phyloP scores from a whole-genome alignment of 2,888 invertebrate genomes.

The Lochmaea capreae region DNA sequence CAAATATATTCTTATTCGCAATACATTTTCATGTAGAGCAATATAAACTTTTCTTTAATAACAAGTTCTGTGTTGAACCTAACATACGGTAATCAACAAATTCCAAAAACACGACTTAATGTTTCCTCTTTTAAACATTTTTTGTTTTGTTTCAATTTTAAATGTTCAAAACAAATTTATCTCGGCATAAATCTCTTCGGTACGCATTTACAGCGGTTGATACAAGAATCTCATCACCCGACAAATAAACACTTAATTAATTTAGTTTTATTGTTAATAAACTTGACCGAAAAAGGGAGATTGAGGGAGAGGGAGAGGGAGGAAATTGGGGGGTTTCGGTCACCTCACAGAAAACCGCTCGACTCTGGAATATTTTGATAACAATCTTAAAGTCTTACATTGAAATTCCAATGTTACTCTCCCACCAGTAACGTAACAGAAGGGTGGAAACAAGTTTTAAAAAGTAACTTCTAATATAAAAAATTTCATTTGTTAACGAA shows the following conservation, averaged over 20 bases:
- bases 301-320: not conserved
- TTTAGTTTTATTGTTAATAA: constrained; percentile 29
- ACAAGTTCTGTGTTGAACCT: not conserved
- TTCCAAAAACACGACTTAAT: not conserved
- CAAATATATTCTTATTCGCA: too few species aligned
- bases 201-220: not conserved
- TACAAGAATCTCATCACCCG: constrained; percentile 3
- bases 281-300: constrained; percentile 21
- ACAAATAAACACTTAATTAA: constrained; percentile 31
- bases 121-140: not conserved
- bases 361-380: constrained; percentile 26
- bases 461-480: too few species aligned
- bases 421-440: not conserved
- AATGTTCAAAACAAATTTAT: constrained; percentile 1
- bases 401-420: constrained; percentile 22
- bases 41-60: not conserved
- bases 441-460: not conserved
- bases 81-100: not conserved
- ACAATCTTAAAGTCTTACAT: constrained; percentile 28
- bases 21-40: not conserved
- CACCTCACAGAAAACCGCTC: not conserved
- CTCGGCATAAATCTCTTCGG: constrained; percentile 6
- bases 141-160: constrained; percentile 1
- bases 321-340: not conserved
- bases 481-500: too few species aligned